Base-by-base conservation (phyloP, 2,113 vertebrate species). In the Hydrochoerus hydrochaeris region DNA sequence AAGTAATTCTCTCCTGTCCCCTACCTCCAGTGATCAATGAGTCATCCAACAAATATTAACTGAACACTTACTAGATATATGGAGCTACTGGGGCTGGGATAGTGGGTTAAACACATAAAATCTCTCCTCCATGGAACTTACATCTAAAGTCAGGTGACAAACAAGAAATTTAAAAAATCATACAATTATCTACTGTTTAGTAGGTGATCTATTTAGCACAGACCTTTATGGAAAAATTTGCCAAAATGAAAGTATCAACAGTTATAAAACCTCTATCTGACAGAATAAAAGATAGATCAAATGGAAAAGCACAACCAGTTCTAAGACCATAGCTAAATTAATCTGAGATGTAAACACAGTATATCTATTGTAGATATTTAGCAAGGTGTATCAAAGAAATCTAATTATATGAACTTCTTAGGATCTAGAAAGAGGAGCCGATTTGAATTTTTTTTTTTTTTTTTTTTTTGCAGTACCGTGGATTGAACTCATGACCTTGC, bases 221-320 rank as follows among this genome's bases (percentile, higher is more conserved):
- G 63, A 91, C 94, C 38, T 91, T 85, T 14, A 93, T 11, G 89
- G 44, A 69, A 58, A 97, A 98, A 94, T 52, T 93, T 96, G 46
- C 49, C 82, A 71, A 92, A 85, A 13, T 75, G n/a, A 62, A 95
- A 97, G 91, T 80, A 95, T 90, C 94, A 87, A 92, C 82, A 95
- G 65, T 22, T 75, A 86, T 60, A 96, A 71, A 93, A 95, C 35
- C 35, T 11, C 32, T 78, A 85, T 63, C 80, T 38, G 57, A 9
- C 71, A 80, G 38, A 94, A 69, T 35, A 60, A 73, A 91, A 95
- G 58, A 90, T 89, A 49, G 52, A 60, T 93, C 90, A 84, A 73
- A 58, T 38, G 41, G 85, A 85, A 83, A 95, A 38, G 9, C 5
- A 77, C 12, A 95, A 91, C 46, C 46, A 93, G 77, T 30, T 78